Conservation (phyloP, 2,797 vertebrate genomes). For the Bufotes viridis region DNA sequence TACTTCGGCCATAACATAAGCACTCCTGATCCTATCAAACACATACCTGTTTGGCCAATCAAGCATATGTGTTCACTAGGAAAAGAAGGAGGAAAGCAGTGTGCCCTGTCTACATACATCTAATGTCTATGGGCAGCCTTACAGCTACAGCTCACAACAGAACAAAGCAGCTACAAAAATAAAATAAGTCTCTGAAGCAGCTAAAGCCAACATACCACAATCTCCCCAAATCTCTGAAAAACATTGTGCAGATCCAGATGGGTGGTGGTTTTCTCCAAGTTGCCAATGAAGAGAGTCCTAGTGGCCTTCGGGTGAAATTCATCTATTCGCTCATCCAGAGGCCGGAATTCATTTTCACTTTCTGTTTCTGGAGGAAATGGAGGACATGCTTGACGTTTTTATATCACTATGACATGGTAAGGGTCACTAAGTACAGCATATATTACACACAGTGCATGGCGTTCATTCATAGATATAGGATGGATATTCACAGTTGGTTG, state of each 20-base stretch:
- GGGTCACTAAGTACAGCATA: not conserved
- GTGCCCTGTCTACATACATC: too few species aligned
- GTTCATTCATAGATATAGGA: not conserved
- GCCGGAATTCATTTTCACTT: constrained; percentile 98
- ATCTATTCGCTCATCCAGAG: constrained; percentile 95
- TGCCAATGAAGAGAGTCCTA: constrained; percentile 97
- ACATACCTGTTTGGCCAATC: too few species aligned
- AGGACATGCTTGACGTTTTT: not conserved
- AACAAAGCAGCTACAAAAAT: not conserved
- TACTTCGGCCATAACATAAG: too few species aligned
- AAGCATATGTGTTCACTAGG: too few species aligned
- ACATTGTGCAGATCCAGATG: constrained; percentile 95
- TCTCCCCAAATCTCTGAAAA: constrained; percentile 98
- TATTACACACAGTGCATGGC: too few species aligned
- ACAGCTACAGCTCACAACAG: not conserved
- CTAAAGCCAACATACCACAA: constrained; percentile 82
- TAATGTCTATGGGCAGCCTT: not conserved
- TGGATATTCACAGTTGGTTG: not conserved
- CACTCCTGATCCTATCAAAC: too few species aligned
- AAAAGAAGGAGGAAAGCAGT: too few species aligned
- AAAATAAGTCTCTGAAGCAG: not conserved
- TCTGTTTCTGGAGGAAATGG: constrained; percentile 85
- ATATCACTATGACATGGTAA: not conserved
- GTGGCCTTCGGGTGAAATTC: constrained; percentile 99
- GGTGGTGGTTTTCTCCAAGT: constrained; percentile 97